Base-by-base conservation (phyloP, 2,888 invertebrate genomes). In the Lottia gigantea region DNA sequence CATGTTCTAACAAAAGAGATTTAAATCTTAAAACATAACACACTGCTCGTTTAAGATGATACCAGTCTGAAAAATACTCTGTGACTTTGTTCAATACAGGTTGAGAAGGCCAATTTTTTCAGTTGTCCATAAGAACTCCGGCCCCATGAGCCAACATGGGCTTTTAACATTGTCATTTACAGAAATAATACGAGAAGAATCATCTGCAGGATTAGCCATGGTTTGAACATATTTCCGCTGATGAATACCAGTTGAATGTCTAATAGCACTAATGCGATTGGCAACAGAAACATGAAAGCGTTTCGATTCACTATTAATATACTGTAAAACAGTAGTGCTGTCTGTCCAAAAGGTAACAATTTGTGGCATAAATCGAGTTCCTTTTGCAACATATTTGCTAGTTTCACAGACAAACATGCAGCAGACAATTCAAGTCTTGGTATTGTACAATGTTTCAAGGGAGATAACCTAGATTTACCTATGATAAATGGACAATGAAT, bases 381-480 rank as follows among this genome's bases (percentile, higher is more conserved):
- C 19, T 31, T 62, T 26, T 19, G n/a, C 8, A 67, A 19, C 12
- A 26, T 63, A n/a, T n/a, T 14, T n/a, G 19, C 63, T 19, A 67
- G 14, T 19, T 26, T 16, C 15, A 64, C 55, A 16, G 67, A n/a
- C 16, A 63, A 19, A 23, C n/a, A 25, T 26, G 70, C 70, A n/a
- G 68, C 70, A 61, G 49, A 16, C 11, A 70, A 23, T 46, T 70
- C 70, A 15, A 70, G 46, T 15, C 70, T 25, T 40, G 70, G 70
- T 16, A 70, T 68, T 15, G 62, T 70, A 11, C 14, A 15, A 14
- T 31, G 25, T 46, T 70, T 70, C 47, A 68, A 15, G 11, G 70
- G 70, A 8, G 67, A 49, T 23, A 70, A 55, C 23, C 62, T 46
- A 3, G 67, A 26, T 46, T 68, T 70, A 45, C 26, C 61, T 46